These are phyloP conservation scores for Siderastrea radians DNA, from an alignment of 92 coral and sea anemone genomes.

Conservation along the genomic window DNA sequence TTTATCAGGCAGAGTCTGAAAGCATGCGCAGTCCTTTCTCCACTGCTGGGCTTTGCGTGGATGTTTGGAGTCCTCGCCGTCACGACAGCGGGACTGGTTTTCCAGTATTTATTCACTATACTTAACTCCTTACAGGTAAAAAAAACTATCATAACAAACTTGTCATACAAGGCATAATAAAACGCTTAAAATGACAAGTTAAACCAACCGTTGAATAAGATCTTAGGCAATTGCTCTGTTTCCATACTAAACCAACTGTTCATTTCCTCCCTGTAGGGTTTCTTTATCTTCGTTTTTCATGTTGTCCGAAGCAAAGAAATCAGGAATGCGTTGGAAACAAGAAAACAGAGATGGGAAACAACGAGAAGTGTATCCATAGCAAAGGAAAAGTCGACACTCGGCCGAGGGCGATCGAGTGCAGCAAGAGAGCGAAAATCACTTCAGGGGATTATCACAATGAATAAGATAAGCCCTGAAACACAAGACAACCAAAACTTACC, in stretches of 20 bases:
- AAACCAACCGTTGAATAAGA: too few species aligned
- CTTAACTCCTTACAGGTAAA: slow-evolving; percentile 71
- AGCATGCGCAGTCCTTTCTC: slow-evolving; percentile 63
- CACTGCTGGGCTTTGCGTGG: slow-evolving; percentile 69
- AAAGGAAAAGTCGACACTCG: slow-evolving; percentile 1
- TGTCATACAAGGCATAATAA: too few species aligned
- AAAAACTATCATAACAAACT: background rate
- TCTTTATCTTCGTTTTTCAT: slow-evolving; percentile 78
- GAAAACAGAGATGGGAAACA: slow-evolving; percentile 53
- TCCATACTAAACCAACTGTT: too few species aligned
- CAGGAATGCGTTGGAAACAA: slow-evolving; percentile 47
- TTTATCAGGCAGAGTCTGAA: slow-evolving; percentile 44
- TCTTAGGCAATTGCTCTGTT: too few species aligned
- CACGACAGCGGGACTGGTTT: slow-evolving; percentile 36
- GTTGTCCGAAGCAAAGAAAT: slow-evolving; percentile 78
- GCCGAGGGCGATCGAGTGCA: background rate
- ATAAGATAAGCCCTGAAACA: slow-evolving; percentile 20
- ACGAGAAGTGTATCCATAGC: slow-evolving; percentile 19
- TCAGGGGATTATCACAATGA: background rate
- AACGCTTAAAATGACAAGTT: too few species aligned
- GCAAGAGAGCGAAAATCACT: background rate
- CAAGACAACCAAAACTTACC: background rate
- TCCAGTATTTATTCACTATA: slow-evolving; percentile 61
- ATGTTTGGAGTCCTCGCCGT: slow-evolving; percentile 57
- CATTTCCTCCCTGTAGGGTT: slow-evolving; percentile 62